phyloP scores from a whole-genome alignment of 2,797 vertebrate species.

The Eospalax fontanierii region DNA sequence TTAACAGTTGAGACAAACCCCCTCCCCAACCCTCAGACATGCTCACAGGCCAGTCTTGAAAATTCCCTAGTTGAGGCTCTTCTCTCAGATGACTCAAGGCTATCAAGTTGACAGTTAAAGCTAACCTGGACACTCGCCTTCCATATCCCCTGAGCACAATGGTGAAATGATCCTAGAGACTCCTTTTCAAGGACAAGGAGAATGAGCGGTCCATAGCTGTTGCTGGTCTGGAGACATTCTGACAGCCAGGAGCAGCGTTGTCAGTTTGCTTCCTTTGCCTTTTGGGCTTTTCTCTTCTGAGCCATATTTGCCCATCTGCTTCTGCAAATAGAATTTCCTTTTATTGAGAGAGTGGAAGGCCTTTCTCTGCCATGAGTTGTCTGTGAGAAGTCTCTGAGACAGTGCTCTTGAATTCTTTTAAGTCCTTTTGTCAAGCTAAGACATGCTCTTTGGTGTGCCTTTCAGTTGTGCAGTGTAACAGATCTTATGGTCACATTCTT shows the following conservation, averaged over 20 bases:
- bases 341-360: neutral
- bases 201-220: neutral
- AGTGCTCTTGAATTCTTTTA: slow-evolving; percentile 20
- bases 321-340: slow-evolving; percentile 5
- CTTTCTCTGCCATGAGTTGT: neutral
- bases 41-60: no score
- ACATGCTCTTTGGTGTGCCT: neutral
- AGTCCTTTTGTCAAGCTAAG: neutral
- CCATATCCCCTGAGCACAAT: neutral
- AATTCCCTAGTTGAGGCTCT: no score
- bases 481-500: neutral
- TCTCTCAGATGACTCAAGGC: no score
- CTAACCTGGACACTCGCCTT: neutral
- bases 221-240: neutral
- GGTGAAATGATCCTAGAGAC: neutral
- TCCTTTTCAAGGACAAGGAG: neutral
- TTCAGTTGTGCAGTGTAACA: neutral
- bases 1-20: no score
- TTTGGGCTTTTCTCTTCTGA: neutral
- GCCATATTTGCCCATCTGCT: neutral
- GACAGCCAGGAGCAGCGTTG: neutral
- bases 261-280: neutral
- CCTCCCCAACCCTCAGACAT: no score
- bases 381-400: neutral
- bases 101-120: no score